Percentiles rank a stretch among this genome's conserved stretches.
These are phyloP conservation scores for Chrysopa pallens DNA, from an alignment of 1,140 invertebrate genomes.

Conservation along the genomic window DNA sequence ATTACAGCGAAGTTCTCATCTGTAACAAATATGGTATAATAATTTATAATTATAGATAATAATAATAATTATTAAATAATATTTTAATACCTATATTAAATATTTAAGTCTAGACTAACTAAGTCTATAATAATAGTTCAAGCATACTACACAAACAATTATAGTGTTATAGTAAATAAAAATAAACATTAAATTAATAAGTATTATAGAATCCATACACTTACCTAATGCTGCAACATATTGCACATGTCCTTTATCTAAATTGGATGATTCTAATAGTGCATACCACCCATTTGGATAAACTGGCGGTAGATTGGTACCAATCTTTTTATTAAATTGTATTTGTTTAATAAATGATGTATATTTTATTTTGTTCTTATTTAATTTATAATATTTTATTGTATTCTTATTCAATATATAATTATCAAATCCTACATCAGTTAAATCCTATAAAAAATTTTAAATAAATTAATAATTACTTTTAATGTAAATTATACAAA, in stretches of 20 bases:
- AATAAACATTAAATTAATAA: slow-evolving; percentile 5
- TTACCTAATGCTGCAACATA: slow-evolving; percentile 50
- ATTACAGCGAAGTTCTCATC: slow-evolving; percentile 66
- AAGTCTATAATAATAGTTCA: too few species aligned
- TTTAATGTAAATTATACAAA: too few species aligned
- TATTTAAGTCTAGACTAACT: too few species aligned
- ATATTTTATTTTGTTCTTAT: neutral
- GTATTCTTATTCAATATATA: too few species aligned
- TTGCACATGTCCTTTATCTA: slow-evolving; percentile 38
- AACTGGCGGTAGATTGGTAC: slow-evolving; percentile 52
- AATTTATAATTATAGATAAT: neutral
- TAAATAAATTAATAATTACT: too few species aligned
- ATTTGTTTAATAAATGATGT: neutral
- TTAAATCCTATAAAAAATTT: neutral
- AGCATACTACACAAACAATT: too few species aligned
- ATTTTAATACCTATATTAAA: neutral
- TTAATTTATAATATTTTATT: neutral
- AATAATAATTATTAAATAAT: neutral
- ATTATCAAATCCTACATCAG: neutral
- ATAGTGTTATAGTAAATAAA: too few species aligned
- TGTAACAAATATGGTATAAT: slow-evolving; percentile 16
- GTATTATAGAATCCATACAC: neutral
- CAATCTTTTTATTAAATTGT: slow-evolving; percentile 29
- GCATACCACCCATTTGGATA: slow-evolving; percentile 85
- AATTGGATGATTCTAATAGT: slow-evolving; percentile 45